These are phyloP conservation scores for Coreoperca whiteheadi DNA, from an alignment of 2,113 vertebrate species.

Conservation along the genomic window DNA sequence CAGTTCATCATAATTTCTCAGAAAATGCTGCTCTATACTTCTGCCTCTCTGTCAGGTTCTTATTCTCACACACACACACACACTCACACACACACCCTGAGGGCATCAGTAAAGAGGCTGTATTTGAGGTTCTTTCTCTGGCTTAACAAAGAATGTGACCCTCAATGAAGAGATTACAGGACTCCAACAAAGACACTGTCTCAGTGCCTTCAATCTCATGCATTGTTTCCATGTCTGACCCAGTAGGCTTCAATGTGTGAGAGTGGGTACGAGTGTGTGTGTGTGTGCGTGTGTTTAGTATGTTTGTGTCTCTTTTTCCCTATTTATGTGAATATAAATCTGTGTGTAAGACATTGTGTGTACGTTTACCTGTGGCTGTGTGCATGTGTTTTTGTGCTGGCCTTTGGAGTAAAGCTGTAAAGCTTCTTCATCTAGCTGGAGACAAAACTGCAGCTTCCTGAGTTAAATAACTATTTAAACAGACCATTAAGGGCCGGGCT, in stretches of 20 bases:
- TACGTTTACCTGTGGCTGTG: slow-evolving; percentile 35
- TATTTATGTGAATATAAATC: slow-evolving; percentile 6
- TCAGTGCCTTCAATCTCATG: slow-evolving; percentile 60
- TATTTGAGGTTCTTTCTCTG: slow-evolving; percentile 58
- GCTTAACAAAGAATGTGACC: slow-evolving; percentile 72
- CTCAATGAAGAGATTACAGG: slow-evolving; percentile 73
- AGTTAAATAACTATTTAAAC: slow-evolving; percentile 64
- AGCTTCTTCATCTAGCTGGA: slow-evolving; percentile 12
- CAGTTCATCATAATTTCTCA: slow-evolving; percentile 55
- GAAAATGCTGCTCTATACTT: slow-evolving; percentile 56
- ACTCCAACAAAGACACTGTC: slow-evolving; percentile 71
- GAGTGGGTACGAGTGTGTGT: not conserved
- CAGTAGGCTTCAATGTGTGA: slow-evolving; percentile 42
- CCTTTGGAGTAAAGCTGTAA: slow-evolving; percentile 25
- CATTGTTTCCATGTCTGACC: slow-evolving; percentile 62
- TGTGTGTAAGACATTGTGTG: slow-evolving; percentile 24
- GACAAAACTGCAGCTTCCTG: slow-evolving; percentile 58
- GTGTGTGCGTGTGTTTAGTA: not conserved
- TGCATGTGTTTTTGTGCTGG: slow-evolving; percentile 25
- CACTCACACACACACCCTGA: slow-evolving; percentile 22
- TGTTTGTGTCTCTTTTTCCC: not conserved
- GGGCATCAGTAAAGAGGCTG: slow-evolving; percentile 52
- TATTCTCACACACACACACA: slow-evolving; percentile 40
- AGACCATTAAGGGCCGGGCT: slow-evolving; percentile 49
- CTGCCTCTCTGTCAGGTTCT: slow-evolving; percentile 36